phyloP scores from a whole-genome alignment of 1,140 invertebrate species.

The Magallana angulata region DNA sequence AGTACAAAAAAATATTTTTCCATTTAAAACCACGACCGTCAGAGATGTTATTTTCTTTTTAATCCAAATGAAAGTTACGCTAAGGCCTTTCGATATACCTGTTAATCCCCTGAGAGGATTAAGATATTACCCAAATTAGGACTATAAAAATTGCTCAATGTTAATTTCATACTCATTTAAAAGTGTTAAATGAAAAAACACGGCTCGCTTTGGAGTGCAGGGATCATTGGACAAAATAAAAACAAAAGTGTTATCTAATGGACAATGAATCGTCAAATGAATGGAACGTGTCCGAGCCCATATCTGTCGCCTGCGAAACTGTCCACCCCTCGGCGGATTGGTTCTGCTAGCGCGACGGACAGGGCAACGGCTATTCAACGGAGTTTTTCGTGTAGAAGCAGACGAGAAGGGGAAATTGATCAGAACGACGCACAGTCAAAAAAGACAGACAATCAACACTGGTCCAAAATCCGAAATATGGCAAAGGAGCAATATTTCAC shows the following conservation, averaged over 20 bases:
- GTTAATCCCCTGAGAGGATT: background rate
- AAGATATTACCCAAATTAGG: background rate
- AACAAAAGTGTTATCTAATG: background rate
- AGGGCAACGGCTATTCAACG: background rate
- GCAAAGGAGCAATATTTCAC: background rate
- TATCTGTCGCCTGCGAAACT: background rate
- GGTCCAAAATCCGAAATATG: slow-evolving; percentile 1
- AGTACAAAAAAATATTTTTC: background rate
- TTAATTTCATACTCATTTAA: background rate
- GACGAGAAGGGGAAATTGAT: background rate
- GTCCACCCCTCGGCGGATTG: background rate
- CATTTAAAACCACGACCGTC: background rate
- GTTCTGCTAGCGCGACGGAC: background rate
- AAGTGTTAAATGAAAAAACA: background rate
- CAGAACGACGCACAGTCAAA: background rate
- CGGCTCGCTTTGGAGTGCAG: background rate
- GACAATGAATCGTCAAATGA: background rate
- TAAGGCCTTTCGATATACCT: background rate
- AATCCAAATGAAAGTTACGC: background rate
- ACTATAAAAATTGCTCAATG: background rate
- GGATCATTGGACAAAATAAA: background rate
- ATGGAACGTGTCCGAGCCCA: background rate
- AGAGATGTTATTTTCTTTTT: background rate
- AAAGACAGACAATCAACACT: background rate
- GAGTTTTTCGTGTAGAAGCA: background rate